phyloP scores from a whole-genome alignment of 2,113 vertebrate genomes.

The Tringa solitaria region DNA sequence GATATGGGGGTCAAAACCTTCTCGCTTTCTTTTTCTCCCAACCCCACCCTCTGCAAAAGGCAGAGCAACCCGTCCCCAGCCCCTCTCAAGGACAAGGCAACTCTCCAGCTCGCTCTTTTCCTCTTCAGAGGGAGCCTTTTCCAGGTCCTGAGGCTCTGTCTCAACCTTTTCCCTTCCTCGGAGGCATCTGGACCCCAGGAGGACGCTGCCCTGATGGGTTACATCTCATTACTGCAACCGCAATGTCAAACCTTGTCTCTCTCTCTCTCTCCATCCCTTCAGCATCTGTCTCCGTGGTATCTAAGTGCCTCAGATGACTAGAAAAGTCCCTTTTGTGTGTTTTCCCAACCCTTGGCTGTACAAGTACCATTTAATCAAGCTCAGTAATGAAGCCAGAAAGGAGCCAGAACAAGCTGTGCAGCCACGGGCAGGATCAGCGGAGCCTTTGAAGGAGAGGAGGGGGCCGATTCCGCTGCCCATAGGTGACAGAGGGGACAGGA shows the following conservation, averaged over 20 bases:
- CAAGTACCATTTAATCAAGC: constrained; percentile 54
- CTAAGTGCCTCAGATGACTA: constrained; percentile 18
- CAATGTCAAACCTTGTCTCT: background rate
- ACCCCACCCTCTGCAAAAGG: background rate
- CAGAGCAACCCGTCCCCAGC: background rate
- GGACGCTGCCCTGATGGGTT: background rate
- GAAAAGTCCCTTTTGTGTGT: constrained; percentile 49
- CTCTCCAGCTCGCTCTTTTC: background rate
- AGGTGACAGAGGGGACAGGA: background rate
- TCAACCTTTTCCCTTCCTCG: background rate
- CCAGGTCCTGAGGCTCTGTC: background rate
- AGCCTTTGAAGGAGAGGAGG: background rate
- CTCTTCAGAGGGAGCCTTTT: background rate
- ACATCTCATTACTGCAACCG: background rate
- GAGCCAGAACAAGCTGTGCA: background rate
- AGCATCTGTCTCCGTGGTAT: constrained; percentile 22
- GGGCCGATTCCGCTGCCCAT: rapidly evolving
- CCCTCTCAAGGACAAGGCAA: background rate
- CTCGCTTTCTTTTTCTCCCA: background rate
- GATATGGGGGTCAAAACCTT: background rate
- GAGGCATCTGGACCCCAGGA: background rate
- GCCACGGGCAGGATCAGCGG: background rate
- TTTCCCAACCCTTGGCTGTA: constrained; percentile 38
- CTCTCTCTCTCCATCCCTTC: background rate
- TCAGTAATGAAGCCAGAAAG: constrained; percentile 35